A percentile compares a stretch with the other conserved stretches of the same genome.
phyloP scores from a whole-genome alignment of 2,113 vertebrate genomes.

The Suncus etruscus region DNA sequence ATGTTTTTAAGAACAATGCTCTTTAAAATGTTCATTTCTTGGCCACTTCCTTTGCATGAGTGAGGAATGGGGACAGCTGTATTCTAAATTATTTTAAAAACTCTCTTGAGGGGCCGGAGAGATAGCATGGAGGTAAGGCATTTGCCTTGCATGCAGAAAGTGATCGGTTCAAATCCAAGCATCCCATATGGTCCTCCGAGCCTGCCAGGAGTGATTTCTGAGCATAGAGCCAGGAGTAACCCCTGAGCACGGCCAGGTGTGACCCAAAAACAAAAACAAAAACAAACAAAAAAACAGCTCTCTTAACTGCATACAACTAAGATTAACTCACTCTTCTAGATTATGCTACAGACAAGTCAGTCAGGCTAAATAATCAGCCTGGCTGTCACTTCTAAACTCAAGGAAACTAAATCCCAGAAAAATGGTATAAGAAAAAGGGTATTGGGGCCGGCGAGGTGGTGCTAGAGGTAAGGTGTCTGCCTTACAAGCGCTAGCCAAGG shows the following conservation, averaged over 20 bases:
- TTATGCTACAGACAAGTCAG: background rate
- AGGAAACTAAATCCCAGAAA: conserved; percentile 20
- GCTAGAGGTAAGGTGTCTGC: too few species aligned
- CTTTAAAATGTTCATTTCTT: background rate
- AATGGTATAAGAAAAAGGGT: background rate
- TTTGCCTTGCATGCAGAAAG: too few species aligned
- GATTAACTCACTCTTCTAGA: background rate
- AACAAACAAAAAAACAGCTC: too few species aligned
- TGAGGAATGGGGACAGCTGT: background rate
- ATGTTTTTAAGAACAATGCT: background rate
- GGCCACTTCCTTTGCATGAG: background rate
- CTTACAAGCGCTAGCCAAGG: too few species aligned
- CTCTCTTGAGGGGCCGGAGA: background rate
- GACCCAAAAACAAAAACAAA: too few species aligned
- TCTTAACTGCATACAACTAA: background rate
- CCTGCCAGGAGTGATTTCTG: too few species aligned
- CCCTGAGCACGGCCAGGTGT: too few species aligned
- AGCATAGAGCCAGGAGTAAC: too few species aligned
- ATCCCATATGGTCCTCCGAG: too few species aligned
- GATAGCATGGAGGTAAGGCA: too few species aligned
- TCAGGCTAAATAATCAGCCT: background rate
- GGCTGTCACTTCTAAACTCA: background rate
- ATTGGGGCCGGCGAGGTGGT: too few species aligned
- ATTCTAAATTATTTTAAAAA: background rate
- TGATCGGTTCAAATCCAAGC: too few species aligned